Conservation (phyloP, 2,888 invertebrate species). For the Perdita meconis region DNA sequence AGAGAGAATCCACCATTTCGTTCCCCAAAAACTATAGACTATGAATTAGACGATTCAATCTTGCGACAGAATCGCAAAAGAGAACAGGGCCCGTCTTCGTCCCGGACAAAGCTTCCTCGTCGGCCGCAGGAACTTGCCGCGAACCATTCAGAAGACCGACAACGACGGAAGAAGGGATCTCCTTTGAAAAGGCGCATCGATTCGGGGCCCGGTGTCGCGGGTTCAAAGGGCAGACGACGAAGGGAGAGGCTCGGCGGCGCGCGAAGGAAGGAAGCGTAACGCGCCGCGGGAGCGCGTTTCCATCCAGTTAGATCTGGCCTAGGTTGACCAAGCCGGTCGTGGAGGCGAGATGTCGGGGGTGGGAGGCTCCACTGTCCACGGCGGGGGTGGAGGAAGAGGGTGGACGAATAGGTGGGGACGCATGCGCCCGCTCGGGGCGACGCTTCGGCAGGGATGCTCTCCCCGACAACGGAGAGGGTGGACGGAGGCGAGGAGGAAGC, state of each 20-base stretch:
- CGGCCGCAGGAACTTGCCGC: too few species aligned
- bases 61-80: too few species aligned
- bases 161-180: background rate
- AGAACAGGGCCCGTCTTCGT: too few species aligned
- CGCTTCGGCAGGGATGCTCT: conserved; percentile 59
- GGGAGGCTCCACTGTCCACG: conserved; percentile 27
- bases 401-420: conserved; percentile 65
- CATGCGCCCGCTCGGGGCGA: conserved; percentile 58
- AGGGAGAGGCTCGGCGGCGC: background rate
- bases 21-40: too few species aligned
- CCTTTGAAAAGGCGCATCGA: background rate
- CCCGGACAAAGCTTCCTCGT: too few species aligned
- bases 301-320: conserved; percentile 42
- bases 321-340: conserved; percentile 39
- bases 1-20: too few species aligned
- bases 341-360: conserved; percentile 31
- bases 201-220: background rate
- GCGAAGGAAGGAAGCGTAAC: conserved; percentile 8
- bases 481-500: background rate
- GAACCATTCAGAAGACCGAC: too few species aligned
- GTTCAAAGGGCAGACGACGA: conserved; percentile 7
- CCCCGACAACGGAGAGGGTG: conserved; percentile 13
- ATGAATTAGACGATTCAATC: too few species aligned
- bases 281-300: conserved; percentile 15
- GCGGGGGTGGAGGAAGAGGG: conserved; percentile 62